Evolutionary conservation across 2,113 vertebrate species (phyloP).

Genomic region (zebrafish (Danio rerio)): DNA sequence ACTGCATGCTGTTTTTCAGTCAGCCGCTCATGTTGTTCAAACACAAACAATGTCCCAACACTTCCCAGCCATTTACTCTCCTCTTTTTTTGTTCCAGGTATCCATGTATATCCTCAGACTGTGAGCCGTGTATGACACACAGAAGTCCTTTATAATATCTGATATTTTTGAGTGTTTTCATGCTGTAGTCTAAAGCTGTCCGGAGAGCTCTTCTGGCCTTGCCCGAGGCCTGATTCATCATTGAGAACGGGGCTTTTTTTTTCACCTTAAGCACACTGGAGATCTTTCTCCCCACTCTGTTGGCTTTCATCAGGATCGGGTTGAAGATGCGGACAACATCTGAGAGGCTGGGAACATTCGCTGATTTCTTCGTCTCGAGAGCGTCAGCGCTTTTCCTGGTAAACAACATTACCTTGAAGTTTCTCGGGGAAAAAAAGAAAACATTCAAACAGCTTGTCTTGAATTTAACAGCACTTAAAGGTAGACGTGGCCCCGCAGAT

Average conservation of each 20-base stretch:
- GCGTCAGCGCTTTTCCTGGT: conserved; percentile 29
- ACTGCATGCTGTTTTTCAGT: neutral
- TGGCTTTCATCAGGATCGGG: conserved; percentile 22
- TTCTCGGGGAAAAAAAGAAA: neutral
- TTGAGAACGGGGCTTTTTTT: conserved; percentile 23
- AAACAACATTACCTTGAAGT: conserved; percentile 50
- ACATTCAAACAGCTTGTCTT: conserved; percentile 38
- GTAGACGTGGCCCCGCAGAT: conserved; percentile 11
- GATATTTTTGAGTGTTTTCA: neutral
- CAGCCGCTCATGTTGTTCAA: neutral
- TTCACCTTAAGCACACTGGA: conserved; percentile 24
- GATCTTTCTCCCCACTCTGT: neutral
- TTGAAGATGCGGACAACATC: conserved; percentile 1
- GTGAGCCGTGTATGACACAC: conserved; percentile 21
- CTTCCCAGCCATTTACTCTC: neutral
- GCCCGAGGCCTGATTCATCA: conserved; percentile 2
- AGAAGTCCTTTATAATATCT: conserved; percentile 11
- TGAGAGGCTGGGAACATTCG: conserved; percentile 10
- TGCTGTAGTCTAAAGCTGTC: conserved; percentile 18
- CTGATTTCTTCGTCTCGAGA: conserved; percentile 3
- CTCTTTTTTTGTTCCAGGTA: neutral
- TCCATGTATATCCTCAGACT: neutral
- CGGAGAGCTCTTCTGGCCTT: conserved; percentile 15
- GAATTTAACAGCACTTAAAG: conserved; percentile 25
- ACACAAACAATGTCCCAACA: neutral